Evolutionary conservation across 2,888 invertebrate species (phyloP).

Genomic region (Petrophora chlorosata): DNA sequence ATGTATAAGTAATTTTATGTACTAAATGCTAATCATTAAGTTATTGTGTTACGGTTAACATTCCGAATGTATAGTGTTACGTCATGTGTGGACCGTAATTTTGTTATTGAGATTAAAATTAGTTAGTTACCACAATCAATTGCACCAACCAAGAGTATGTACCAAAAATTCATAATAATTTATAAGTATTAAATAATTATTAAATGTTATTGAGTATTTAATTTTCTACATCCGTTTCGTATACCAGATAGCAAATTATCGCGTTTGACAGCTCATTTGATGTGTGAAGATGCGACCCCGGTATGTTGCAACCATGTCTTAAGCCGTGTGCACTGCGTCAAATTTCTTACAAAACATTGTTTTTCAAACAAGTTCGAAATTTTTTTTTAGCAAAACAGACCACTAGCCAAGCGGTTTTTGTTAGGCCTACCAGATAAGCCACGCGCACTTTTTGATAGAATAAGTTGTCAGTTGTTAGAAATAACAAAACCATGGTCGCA

Average conservation of each 20-base stretch:
- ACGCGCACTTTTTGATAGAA: too few species aligned
- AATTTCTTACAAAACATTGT: too few species aligned
- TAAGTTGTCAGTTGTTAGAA: too few species aligned
- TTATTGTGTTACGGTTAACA: conserved; percentile 28
- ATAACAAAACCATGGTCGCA: too few species aligned
- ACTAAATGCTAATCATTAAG: conserved; percentile 37
- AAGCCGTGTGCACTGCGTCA: too few species aligned
- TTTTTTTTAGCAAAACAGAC: too few species aligned
- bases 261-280: neutral
- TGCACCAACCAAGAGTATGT: conserved; percentile 27
- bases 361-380: too few species aligned
- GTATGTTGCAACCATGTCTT: too few species aligned
- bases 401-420: too few species aligned
- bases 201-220: conserved; percentile 16
- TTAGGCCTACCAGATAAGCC: too few species aligned
- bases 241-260: neutral
- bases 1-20: conserved; percentile 43
- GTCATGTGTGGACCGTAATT: conserved; percentile 11
- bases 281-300: too few species aligned
- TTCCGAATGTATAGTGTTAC: conserved; percentile 27
- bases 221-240: neutral
- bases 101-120: conserved; percentile 6
- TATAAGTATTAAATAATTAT: conserved; percentile 34
- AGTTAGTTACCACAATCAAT: conserved; percentile 8
- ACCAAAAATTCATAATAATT: conserved; percentile 35